A percentile compares a stretch with the other conserved stretches of the same genome.
Evolutionary conservation across 2,113 vertebrate genomes (phyloP).

Genomic region (Dryoscopus gambensis): DNA sequence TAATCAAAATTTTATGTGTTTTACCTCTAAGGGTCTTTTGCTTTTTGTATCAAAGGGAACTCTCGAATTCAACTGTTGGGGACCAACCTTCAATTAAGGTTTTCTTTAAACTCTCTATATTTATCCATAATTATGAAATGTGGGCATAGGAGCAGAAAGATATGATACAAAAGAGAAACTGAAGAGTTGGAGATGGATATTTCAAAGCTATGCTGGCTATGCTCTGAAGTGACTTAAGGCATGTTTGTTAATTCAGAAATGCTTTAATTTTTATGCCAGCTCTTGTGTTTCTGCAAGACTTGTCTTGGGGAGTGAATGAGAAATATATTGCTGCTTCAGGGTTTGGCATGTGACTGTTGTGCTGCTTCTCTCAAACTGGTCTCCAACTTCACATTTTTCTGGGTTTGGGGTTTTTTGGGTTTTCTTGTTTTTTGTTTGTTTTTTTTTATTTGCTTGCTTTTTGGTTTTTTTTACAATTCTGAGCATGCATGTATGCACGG

Average conservation of each 20-base stretch:
- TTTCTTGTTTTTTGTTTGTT: background rate
- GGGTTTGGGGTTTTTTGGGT: fast-evolving
- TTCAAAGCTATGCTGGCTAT: background rate
- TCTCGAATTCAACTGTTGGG: background rate
- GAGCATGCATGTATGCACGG: background rate
- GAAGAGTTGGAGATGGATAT: background rate
- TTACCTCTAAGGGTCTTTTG: background rate
- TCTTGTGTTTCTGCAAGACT: background rate
- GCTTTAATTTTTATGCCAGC: background rate
- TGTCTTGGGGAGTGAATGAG: background rate
- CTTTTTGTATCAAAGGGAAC: background rate
- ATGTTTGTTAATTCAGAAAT: background rate
- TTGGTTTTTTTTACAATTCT: background rate
- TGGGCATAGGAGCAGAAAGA: background rate
- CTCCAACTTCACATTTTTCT: background rate
- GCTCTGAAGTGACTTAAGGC: background rate
- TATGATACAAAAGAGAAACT: background rate
- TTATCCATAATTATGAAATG: background rate
- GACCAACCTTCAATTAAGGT: conserved; percentile 7
- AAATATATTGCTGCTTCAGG: background rate
- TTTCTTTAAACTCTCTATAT: background rate
- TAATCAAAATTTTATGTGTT: background rate
- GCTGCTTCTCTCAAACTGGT: background rate
- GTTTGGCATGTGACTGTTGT: background rate
- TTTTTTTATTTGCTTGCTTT: background rate